phyloP scores from a whole-genome alignment of 2,113 vertebrate genomes.

The Indicator maculatus region DNA sequence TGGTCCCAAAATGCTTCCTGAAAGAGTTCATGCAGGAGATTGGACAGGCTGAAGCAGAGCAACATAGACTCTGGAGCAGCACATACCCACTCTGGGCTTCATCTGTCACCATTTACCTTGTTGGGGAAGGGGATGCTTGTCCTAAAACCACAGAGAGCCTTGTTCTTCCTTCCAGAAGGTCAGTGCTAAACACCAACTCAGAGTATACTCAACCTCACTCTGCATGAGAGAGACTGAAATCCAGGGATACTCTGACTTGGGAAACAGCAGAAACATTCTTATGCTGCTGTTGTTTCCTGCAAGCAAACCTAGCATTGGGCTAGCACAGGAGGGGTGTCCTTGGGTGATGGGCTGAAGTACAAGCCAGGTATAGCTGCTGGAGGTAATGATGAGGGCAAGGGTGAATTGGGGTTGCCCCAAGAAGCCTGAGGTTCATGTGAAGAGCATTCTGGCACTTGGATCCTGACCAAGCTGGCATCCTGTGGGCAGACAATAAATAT shows the following conservation, averaged over 20 bases:
- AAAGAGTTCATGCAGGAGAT: not conserved
- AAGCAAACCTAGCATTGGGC: not conserved
- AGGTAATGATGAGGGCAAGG: not conserved
- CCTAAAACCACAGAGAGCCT: not conserved
- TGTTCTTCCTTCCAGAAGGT: not conserved
- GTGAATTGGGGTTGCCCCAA: not conserved
- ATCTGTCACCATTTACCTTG: not conserved
- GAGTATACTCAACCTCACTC: not conserved
- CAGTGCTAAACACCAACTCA: not conserved
- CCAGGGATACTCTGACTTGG: not conserved
- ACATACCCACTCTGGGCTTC: not conserved
- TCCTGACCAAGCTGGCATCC: not conserved
- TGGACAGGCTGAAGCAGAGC: not conserved
- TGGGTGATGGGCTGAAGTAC: not conserved
- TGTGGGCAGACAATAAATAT: not conserved
- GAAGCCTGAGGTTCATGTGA: not conserved
- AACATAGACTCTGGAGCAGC: not conserved
- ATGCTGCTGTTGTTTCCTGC: not conserved
- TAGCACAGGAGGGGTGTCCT: not conserved
- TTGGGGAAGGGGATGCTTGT: not conserved
- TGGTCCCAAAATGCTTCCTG: not conserved
- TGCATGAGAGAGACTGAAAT: not conserved
- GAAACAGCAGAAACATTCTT: not conserved
- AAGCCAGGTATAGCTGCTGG: not conserved
- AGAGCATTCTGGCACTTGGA: not conserved